These are phyloP conservation scores for Enteromius anoplus DNA, from an alignment of 2,797 vertebrate species.

Conservation along the genomic window DNA sequence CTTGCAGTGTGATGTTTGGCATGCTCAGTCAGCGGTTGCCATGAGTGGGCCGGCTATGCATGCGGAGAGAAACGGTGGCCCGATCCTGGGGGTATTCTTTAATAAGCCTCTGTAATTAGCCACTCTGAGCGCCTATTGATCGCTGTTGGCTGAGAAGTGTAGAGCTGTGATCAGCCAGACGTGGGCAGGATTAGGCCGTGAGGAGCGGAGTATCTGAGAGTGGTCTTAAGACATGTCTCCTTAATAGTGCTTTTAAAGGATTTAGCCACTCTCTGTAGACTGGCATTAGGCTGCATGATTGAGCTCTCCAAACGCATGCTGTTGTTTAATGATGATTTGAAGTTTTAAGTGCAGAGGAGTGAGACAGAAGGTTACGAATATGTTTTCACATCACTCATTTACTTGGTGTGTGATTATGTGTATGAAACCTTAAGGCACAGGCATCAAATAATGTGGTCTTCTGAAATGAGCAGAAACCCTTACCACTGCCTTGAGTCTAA, in stretches of 20 bases:
- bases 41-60: slow-evolving; percentile 61
- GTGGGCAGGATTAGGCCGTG: slow-evolving; percentile 62
- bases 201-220: slow-evolving; percentile 55
- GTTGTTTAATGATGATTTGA: slow-evolving; percentile 34
- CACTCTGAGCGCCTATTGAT: slow-evolving; percentile 71
- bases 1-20: slow-evolving; percentile 69
- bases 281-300: slow-evolving; percentile 49
- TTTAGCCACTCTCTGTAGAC: slow-evolving; percentile 51
- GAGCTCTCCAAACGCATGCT: slow-evolving; percentile 45
- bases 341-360: slow-evolving; percentile 18
- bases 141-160: slow-evolving; percentile 58
- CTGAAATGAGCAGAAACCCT: slow-evolving; percentile 58
- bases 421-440: neutral
- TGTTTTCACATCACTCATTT: slow-evolving; percentile 22
- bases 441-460: neutral
- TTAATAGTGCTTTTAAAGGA: slow-evolving; percentile 61
- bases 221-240: slow-evolving; percentile 59
- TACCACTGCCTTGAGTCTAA: slow-evolving; percentile 98
- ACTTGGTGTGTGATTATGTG: neutral
- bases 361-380: slow-evolving; percentile 16
- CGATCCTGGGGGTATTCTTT: slow-evolving; percentile 70
- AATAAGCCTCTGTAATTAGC: slow-evolving; percentile 71
- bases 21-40: slow-evolving; percentile 71
- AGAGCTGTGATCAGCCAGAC: slow-evolving; percentile 67
- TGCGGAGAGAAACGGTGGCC: slow-evolving; percentile 59